phyloP scores from a whole-genome alignment of 2,113 vertebrate species.

The Melanocharis versteri region DNA sequence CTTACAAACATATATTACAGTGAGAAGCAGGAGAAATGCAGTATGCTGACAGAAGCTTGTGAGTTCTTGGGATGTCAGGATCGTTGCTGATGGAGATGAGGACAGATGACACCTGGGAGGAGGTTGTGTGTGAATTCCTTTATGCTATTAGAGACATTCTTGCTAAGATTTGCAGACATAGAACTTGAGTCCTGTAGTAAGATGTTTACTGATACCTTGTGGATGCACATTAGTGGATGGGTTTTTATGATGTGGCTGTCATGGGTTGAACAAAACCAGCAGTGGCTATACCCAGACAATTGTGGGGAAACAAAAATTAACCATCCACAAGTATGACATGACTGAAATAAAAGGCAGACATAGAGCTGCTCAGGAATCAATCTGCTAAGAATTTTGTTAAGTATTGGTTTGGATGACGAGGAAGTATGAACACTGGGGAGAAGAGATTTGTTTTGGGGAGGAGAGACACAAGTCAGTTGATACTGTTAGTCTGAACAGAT shows the following conservation, averaged over 20 bases:
- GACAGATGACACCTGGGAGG: neutral
- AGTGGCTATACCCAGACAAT: neutral
- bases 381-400: neutral
- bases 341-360: neutral
- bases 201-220: neutral
- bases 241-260: neutral
- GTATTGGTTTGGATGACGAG: neutral
- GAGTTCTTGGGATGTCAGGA: neutral
- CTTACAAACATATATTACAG: neutral
- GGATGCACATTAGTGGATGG: neutral
- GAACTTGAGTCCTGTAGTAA: neutral
- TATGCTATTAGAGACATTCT: neutral
- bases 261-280: neutral
- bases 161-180: neutral
- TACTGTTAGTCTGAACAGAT: neutral
- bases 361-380: neutral
- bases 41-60: neutral
- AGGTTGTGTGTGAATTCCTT: neutral
- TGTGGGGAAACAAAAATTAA: neutral
- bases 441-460: neutral
- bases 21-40: neutral
- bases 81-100: neutral
- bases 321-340: neutral
- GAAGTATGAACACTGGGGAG: neutral
- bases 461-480: neutral